Evolutionary conservation across 2,888 invertebrate genomes (phyloP).

Genomic region (Hirtodrosophila confusa): DNA sequence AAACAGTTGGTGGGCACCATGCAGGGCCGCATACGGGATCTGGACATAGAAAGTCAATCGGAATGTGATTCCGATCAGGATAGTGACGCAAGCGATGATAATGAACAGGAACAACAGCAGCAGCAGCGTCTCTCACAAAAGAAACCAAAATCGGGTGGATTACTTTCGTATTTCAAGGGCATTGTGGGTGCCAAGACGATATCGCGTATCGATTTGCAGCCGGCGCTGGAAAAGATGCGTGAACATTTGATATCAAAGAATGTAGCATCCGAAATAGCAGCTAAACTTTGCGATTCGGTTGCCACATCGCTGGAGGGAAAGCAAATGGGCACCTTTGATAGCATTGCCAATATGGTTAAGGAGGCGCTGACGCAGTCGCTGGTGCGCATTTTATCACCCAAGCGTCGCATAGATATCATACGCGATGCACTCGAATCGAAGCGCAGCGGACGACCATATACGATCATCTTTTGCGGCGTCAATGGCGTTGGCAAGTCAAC

Average conservation of each 20-base stretch:
- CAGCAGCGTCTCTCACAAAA: slow-evolving; percentile 2
- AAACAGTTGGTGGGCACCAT: slow-evolving; percentile 91
- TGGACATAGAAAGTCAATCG: slow-evolving; percentile 91
- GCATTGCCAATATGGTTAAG: slow-evolving; percentile 94
- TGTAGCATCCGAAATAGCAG: slow-evolving; percentile 97
- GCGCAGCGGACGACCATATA: slow-evolving; percentile 93
- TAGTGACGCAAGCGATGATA: slow-evolving; percentile 65
- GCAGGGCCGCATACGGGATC: slow-evolving; percentile 92
- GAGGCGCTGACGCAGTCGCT: slow-evolving; percentile 94
- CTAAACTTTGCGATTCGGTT: slow-evolving; percentile 96
- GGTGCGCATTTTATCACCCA: slow-evolving; percentile 97
- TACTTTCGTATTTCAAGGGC: slow-evolving; percentile 94
- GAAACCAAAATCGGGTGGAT: slow-evolving; percentile 73
- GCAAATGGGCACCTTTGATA: slow-evolving; percentile 96
- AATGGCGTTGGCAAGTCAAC: slow-evolving; percentile 99
- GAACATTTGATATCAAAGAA: slow-evolving; percentile 99
- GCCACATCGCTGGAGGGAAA: slow-evolving; percentile 95
- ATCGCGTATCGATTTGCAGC: slow-evolving; percentile 91
- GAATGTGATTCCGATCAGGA: slow-evolving; percentile 86
- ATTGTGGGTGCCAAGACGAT: slow-evolving; percentile 96
- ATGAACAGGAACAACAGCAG: slow-evolving; percentile 80
- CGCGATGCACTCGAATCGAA: slow-evolving; percentile 97
- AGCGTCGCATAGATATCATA: slow-evolving; percentile 97
- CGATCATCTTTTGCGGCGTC: slow-evolving; percentile 98
- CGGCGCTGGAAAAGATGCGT: slow-evolving; percentile 95